Conservation (phyloP, 2,113 vertebrate genomes). For the Rhipidura dahli region DNA sequence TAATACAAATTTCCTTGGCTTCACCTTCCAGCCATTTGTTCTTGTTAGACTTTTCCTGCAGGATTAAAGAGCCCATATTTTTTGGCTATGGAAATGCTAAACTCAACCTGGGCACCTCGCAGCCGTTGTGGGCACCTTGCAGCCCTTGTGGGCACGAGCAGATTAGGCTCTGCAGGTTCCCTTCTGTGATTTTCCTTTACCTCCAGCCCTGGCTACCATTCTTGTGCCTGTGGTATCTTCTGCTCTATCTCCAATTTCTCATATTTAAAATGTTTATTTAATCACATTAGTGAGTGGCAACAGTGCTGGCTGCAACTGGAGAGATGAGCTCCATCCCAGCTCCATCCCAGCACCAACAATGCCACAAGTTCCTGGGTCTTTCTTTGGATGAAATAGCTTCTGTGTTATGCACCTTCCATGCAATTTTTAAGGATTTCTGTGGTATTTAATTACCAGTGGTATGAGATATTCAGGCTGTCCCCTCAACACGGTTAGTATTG, state of each 20-base stretch:
- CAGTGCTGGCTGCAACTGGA: not conserved
- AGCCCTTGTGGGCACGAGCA: not conserved
- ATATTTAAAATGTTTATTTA: not conserved
- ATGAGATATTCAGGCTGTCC: not conserved
- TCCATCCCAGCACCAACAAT: not conserved
- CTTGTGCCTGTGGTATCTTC: not conserved
- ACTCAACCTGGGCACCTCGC: not conserved
- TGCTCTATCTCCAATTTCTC: not conserved
- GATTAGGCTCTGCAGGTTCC: not conserved
- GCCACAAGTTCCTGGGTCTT: not conserved
- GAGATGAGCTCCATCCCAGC: not conserved
- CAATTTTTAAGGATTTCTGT: not conserved
- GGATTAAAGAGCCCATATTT: not conserved
- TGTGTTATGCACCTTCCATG: not conserved
- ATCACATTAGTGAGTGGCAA: not conserved
- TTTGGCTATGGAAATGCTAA: accelerated
- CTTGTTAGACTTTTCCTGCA: not conserved
- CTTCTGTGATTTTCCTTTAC: not conserved
- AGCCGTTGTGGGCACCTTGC: not conserved
- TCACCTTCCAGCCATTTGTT: not conserved
- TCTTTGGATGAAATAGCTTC: not conserved
- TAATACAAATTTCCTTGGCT: not conserved
- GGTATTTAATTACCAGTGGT: not conserved
- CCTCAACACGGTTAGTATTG: not conserved
- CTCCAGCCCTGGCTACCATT: not conserved